Conservation (phyloP, 1,140 invertebrate genomes). For the Micrasema longulum region DNA sequence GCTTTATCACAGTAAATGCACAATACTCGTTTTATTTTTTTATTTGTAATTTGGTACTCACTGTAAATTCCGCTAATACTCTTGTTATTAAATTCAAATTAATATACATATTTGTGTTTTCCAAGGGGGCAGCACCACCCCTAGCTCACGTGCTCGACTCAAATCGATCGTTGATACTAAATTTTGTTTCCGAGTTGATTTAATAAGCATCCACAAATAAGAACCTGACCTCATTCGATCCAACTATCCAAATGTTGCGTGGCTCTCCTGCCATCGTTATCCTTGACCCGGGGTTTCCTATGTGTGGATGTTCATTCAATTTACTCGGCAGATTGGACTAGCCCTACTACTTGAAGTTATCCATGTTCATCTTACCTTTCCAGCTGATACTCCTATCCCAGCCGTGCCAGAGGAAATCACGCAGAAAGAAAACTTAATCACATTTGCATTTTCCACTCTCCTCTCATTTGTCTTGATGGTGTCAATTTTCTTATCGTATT, state of each 20-base stretch:
- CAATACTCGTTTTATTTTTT: slow-evolving; percentile 49
- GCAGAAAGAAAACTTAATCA: slow-evolving; percentile 32
- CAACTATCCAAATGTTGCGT: slow-evolving; percentile 34
- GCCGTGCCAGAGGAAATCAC: slow-evolving; percentile 66
- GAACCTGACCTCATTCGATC: slow-evolving; percentile 29
- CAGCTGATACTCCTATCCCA: slow-evolving; percentile 69
- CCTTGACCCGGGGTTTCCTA: slow-evolving; percentile 24
- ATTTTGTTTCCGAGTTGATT: slow-evolving; percentile 27
- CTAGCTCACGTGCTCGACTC: slow-evolving; percentile 59
- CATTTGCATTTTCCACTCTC: neutral
- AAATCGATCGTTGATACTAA: slow-evolving; percentile 12
- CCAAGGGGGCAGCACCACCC: slow-evolving; percentile 65
- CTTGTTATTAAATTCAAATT: slow-evolving; percentile 58
- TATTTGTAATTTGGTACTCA: slow-evolving; percentile 48
- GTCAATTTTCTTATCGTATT: no score
- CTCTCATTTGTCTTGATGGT: slow-evolving; percentile 16
- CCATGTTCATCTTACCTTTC: slow-evolving; percentile 56
- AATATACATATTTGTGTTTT: slow-evolving; percentile 56
- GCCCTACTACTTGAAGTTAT: slow-evolving; percentile 29
- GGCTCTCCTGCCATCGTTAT: slow-evolving; percentile 30
- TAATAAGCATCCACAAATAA: slow-evolving; percentile 47
- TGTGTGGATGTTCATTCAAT: slow-evolving; percentile 44
- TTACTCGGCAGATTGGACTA: neutral
- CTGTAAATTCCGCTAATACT: slow-evolving; percentile 50
- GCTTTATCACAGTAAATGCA: slow-evolving; percentile 51